These are phyloP conservation scores for Pseudolycoriella hygida DNA, from an alignment of 2,888 invertebrate genomes.

Conservation along the genomic window DNA sequence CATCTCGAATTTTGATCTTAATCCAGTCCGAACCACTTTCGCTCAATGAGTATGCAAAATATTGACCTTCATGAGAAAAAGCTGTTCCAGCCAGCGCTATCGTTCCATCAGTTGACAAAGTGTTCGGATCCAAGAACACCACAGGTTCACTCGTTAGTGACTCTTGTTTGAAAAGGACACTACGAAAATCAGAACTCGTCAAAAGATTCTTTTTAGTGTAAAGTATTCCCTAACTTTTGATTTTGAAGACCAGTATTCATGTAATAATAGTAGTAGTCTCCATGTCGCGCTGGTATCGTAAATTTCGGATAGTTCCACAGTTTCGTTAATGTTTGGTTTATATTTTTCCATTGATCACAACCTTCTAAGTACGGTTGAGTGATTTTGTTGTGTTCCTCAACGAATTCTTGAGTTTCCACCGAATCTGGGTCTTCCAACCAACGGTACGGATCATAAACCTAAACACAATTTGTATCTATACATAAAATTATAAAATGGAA, in stretches of 20 bases:
- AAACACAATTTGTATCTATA: too few species aligned
- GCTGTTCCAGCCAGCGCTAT: conserved; percentile 55
- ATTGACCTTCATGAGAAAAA: conserved; percentile 80
- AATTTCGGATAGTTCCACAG: conserved; percentile 96
- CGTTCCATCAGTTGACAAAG: conserved; percentile 78
- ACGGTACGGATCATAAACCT: conserved; percentile 82
- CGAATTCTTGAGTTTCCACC: conserved; percentile 76
- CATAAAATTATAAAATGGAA: too few species aligned
- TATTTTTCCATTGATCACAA: conserved; percentile 51
- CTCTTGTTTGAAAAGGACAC: conserved; percentile 81
- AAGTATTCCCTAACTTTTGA: conserved; percentile 53
- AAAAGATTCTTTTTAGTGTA: neutral
- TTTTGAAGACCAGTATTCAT: conserved; percentile 93
- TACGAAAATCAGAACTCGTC: conserved; percentile 30
- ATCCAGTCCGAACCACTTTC: conserved; percentile 94
- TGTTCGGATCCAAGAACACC: conserved; percentile 92
- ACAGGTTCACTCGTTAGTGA: conserved; percentile 53
- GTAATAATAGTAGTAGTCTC: conserved; percentile 68
- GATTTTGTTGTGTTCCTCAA: conserved; percentile 77
- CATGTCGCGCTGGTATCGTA: conserved; percentile 68
- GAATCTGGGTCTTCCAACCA: conserved; percentile 95
- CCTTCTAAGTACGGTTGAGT: conserved; percentile 69
- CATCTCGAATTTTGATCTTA: conserved; percentile 67
- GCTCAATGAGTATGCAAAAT: conserved; percentile 82
- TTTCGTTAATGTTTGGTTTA: conserved; percentile 66